Conservation (phyloP, 1,140 invertebrate genomes). For the Carcinoscorpius rotundicauda region DNA sequence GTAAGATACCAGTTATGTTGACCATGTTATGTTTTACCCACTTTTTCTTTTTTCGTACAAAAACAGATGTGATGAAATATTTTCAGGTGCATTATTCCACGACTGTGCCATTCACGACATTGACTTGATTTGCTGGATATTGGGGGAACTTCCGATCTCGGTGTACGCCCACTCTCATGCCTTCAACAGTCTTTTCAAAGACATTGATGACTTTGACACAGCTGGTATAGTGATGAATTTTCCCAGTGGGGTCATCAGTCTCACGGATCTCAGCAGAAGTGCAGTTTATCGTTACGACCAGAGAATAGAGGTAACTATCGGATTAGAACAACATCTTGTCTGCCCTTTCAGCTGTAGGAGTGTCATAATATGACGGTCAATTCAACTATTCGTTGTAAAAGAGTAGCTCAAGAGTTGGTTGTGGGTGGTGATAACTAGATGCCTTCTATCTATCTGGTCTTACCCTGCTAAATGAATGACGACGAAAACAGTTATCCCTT, state of each 20-base stretch:
- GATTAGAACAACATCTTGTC: too few species aligned
- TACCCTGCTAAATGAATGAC: too few species aligned
- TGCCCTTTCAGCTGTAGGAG: too few species aligned
- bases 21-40: not conserved
- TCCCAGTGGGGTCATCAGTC: slow-evolving; percentile 44
- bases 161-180: slow-evolving; percentile 42
- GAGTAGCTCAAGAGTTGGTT: too few species aligned
- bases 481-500: too few species aligned
- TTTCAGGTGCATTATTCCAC: slow-evolving; percentile 53
- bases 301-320: slow-evolving; percentile 43
- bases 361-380: too few species aligned
- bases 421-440: too few species aligned
- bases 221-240: slow-evolving; percentile 48
- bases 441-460: too few species aligned
- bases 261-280: slow-evolving; percentile 50
- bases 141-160: slow-evolving; percentile 35
- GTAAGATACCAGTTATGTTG: not conserved
- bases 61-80: not conserved
- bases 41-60: not conserved
- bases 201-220: slow-evolving; percentile 49
- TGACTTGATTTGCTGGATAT: slow-evolving; percentile 35
- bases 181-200: slow-evolving; percentile 43
- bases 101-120: slow-evolving; percentile 60
- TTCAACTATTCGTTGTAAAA: too few species aligned
- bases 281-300: slow-evolving; percentile 55